Percentiles rank a stretch among this genome's conserved stretches.
Evolutionary conservation across 2,888 invertebrate genomes (phyloP).

Genomic region (Anthophora plumipes): DNA sequence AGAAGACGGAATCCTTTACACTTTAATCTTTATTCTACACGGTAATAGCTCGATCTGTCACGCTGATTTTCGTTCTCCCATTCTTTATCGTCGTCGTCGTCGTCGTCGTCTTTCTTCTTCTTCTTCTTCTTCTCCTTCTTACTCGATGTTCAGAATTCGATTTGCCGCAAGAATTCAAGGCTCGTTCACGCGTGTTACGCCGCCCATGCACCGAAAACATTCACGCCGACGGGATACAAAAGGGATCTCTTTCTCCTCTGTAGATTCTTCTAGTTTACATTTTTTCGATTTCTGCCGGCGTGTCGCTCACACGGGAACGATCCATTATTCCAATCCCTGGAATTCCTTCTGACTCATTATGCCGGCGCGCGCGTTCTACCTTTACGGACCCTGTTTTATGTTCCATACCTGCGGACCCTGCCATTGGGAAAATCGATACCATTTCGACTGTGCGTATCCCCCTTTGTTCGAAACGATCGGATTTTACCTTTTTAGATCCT

Average conservation of each 20-base stretch:
- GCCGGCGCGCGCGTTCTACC: constrained; percentile 42
- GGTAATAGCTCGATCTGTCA: not conserved
- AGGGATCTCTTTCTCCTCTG: constrained; percentile 31
- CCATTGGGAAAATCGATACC: constrained; percentile 65
- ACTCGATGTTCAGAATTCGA: constrained; percentile 55
- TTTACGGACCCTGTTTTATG: constrained; percentile 57
- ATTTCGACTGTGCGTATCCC: constrained; percentile 31
- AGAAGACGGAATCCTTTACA: not conserved
- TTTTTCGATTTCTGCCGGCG: constrained; percentile 61
- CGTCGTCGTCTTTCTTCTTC: constrained; percentile 16
- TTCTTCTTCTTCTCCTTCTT: too few species aligned
- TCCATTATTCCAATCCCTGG: constrained; percentile 66
- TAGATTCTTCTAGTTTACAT: constrained; percentile 71
- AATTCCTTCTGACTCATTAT: constrained; percentile 71
- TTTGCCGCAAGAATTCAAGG: constrained; percentile 62
- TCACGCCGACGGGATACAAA: constrained; percentile 57
- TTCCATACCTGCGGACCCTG: constrained; percentile 55
- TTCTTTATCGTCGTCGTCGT: constrained; percentile 11
- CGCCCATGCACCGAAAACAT: constrained; percentile 32
- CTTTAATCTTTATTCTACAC: constrained; percentile 12
- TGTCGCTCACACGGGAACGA: constrained; percentile 54
- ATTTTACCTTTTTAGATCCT: not conserved
- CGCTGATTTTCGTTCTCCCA: constrained; percentile 2
- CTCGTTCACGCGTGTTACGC: constrained; percentile 58
- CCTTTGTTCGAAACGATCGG: constrained; percentile 31